phyloP scores from a whole-genome alignment of 2,888 invertebrate species.

The Bugulina stolonifera region DNA sequence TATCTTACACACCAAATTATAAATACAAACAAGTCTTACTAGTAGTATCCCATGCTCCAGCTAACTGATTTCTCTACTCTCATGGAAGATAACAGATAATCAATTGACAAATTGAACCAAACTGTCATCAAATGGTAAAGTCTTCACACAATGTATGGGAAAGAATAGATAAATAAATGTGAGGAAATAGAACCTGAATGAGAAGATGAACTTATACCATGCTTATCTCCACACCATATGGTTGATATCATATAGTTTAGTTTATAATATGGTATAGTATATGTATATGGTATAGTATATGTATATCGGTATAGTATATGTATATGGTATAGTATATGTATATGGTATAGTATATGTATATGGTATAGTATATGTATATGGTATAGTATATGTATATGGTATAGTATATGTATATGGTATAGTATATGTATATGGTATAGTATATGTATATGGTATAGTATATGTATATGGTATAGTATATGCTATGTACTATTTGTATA shows the following conservation, averaged over 20 bases:
- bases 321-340: not conserved
- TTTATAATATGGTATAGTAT: not conserved
- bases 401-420: not conserved
- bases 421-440: not conserved
- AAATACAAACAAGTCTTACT: too few species aligned
- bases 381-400: not conserved
- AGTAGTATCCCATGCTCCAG: too few species aligned
- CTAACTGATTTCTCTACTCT: too few species aligned
- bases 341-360: not conserved
- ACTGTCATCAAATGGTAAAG: too few species aligned
- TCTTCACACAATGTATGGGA: too few species aligned
- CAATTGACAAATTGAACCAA: too few species aligned
- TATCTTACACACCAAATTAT: too few species aligned
- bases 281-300: not conserved
- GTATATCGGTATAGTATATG: not conserved
- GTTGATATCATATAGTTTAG: not conserved
- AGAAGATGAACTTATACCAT: too few species aligned
- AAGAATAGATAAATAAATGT: too few species aligned
- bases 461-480: not conserved
- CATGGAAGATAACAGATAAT: too few species aligned
- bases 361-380: not conserved
- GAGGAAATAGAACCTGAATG: too few species aligned
- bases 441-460: not conserved
- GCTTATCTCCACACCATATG: too few species aligned
- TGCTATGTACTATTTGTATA: not conserved